phyloP scores from a whole-genome alignment of 2,797 vertebrate genomes.

The Lepidocolaptes lacrymiger region DNA sequence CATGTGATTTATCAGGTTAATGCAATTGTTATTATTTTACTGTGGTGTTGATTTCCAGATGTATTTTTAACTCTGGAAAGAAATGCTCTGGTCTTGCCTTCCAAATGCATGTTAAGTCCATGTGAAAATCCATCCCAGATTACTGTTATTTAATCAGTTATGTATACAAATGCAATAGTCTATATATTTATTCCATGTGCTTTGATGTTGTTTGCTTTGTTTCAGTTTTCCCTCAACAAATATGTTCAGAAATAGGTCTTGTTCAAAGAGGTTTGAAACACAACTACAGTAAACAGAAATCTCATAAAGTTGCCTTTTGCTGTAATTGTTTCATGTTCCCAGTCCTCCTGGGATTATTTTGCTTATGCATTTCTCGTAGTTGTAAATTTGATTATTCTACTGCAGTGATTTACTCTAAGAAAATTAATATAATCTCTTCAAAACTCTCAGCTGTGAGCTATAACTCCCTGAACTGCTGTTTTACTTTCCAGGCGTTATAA shows the following conservation, averaged over 20 bases:
- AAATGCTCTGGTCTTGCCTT: background rate
- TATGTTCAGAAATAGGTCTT: background rate
- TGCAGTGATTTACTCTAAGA: background rate
- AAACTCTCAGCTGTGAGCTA: background rate
- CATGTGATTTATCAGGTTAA: background rate
- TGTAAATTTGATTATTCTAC: conserved; percentile 29
- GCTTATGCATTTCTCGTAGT: background rate
- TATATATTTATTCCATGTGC: background rate
- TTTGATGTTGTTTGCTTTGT: background rate
- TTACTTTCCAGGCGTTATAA: background rate
- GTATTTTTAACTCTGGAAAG: background rate
- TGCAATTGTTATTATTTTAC: background rate
- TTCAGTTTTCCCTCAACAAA: background rate
- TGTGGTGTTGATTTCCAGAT: background rate
- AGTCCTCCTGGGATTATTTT: background rate
- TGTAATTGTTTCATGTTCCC: background rate
- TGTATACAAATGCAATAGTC: background rate
- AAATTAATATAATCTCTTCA: conserved; percentile 31
- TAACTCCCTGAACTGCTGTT: background rate
- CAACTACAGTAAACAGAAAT: background rate
- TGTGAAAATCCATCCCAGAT: background rate
- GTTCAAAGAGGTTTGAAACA: background rate
- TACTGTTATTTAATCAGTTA: background rate
- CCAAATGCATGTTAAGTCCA: background rate
- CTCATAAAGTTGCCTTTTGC: background rate